Conservation (phyloP, 2,888 invertebrate genomes). For the Pantelozetes paolii region DNA sequence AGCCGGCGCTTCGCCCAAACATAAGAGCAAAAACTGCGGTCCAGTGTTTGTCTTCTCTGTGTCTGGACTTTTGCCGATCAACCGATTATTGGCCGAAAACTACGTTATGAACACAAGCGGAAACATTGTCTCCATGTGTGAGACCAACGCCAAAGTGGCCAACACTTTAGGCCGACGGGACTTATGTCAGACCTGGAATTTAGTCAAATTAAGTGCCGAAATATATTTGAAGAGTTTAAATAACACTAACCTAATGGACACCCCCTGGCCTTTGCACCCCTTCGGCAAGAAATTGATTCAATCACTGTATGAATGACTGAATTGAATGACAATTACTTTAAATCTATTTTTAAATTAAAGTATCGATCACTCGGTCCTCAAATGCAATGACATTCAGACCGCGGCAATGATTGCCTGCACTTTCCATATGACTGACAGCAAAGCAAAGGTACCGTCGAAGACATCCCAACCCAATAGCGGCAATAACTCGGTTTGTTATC, state of each 20-base stretch:
- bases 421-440: slow-evolving; percentile 55
- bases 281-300: slow-evolving; percentile 79
- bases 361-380: slow-evolving; percentile 54
- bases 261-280: slow-evolving; percentile 76
- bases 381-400: slow-evolving; percentile 77
- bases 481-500: slow-evolving; percentile 20
- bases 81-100: slow-evolving; percentile 72
- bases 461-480: slow-evolving; percentile 15
- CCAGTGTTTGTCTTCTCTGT: slow-evolving; percentile 63
- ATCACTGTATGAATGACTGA: slow-evolving; percentile 65
- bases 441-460: slow-evolving; percentile 3
- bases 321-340: neutral
- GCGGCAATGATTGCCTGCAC: slow-evolving; percentile 88
- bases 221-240: slow-evolving; percentile 48
- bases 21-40: slow-evolving; percentile 54
- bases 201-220: slow-evolving; percentile 66
- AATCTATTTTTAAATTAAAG: slow-evolving; percentile 48
- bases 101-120: slow-evolving; percentile 62
- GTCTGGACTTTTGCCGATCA: slow-evolving; percentile 70
- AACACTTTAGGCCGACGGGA: slow-evolving; percentile 69
- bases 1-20: slow-evolving; percentile 48
- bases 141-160: slow-evolving; percentile 72
- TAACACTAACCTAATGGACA: slow-evolving; percentile 53
- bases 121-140: slow-evolving; percentile 65
- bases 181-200: slow-evolving; percentile 65